Percentiles rank a stretch among this genome's conserved stretches.
Conservation (phyloP, 2,888 invertebrate species). For the Macropis europaea region DNA sequence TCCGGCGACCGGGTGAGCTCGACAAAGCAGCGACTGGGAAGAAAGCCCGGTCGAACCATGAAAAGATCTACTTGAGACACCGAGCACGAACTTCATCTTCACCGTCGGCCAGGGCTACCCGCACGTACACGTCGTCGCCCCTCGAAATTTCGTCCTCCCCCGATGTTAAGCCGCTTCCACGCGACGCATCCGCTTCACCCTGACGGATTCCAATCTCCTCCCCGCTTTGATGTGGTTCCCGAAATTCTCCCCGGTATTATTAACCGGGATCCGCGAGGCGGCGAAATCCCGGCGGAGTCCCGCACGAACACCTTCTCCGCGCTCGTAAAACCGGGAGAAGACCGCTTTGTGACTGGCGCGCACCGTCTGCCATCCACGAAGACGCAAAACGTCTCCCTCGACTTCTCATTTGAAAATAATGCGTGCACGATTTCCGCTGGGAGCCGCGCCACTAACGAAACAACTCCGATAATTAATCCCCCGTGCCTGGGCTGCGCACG, state of each 20-base stretch:
- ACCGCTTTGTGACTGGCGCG: background rate
- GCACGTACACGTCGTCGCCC: slow-evolving; percentile 25
- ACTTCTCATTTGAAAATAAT: slow-evolving; percentile 5
- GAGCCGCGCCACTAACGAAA: slow-evolving; percentile 4
- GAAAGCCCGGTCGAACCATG: slow-evolving; percentile 13
- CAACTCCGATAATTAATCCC: slow-evolving; percentile 43
- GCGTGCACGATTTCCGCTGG: background rate
- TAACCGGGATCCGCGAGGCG: slow-evolving; percentile 26
- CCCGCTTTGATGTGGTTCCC: slow-evolving; percentile 55
- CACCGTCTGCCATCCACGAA: background rate
- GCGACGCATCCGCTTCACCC: no score
- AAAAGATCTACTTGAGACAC: slow-evolving; percentile 67
- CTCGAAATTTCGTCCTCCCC: slow-evolving; percentile 41
- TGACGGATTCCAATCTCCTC: slow-evolving; percentile 53
- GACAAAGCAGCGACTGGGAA: slow-evolving; percentile 24
- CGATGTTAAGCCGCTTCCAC: slow-evolving; percentile 24
- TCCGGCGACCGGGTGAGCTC: background rate
- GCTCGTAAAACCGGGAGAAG: slow-evolving; percentile 10
- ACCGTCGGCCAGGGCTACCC: slow-evolving; percentile 28
- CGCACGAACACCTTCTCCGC: slow-evolving; percentile 2
- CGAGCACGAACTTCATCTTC: slow-evolving; percentile 65
- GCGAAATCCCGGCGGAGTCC: slow-evolving; percentile 17
- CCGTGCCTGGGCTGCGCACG: no score
- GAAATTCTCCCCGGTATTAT: slow-evolving; percentile 51
- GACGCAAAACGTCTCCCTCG: background rate